Conservation (phyloP, 2,888 invertebrate species). For the Hipparchia sbordonii region DNA sequence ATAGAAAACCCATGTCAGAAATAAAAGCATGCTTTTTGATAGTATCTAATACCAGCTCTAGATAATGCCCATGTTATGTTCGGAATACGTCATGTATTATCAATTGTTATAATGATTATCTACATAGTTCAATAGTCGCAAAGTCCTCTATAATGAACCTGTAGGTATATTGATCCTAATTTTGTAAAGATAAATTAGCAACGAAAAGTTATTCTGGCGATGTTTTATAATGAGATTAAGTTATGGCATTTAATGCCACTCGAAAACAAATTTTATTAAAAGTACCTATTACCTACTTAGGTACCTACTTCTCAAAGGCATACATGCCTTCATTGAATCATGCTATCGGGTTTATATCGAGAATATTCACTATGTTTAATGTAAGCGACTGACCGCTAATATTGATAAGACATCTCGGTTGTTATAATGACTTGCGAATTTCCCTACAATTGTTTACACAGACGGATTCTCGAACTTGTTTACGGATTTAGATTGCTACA, state of each 20-base stretch:
- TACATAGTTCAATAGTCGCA: not conserved
- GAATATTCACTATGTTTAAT: not conserved
- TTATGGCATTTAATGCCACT: not conserved
- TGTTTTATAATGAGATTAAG: slow-evolving; percentile 1
- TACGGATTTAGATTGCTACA: slow-evolving; percentile 11
- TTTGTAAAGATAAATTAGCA: not conserved
- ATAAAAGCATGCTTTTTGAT: not conserved
- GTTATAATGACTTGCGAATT: slow-evolving; percentile 19
- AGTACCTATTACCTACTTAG: too few relatives aligned
- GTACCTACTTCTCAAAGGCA: too few relatives aligned
- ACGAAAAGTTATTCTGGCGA: not conserved
- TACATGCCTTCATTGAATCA: too few relatives aligned
- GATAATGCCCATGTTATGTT: not conserved
- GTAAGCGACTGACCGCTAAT: not conserved
- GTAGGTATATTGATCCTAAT: not conserved
- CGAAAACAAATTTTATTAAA: not conserved
- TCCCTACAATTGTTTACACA: slow-evolving; percentile 24
- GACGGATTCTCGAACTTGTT: slow-evolving; percentile 9
- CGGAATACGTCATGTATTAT: not conserved
- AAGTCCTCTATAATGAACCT: not conserved
- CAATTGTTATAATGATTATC: not conserved
- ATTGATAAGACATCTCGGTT: not conserved
- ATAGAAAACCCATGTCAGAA: slow-evolving; percentile 1
- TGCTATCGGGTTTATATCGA: too few relatives aligned
- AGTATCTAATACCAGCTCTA: not conserved